Evolutionary conservation across 2,888 invertebrate genomes (phyloP).

Genomic region (Drosophila robusta): DNA sequence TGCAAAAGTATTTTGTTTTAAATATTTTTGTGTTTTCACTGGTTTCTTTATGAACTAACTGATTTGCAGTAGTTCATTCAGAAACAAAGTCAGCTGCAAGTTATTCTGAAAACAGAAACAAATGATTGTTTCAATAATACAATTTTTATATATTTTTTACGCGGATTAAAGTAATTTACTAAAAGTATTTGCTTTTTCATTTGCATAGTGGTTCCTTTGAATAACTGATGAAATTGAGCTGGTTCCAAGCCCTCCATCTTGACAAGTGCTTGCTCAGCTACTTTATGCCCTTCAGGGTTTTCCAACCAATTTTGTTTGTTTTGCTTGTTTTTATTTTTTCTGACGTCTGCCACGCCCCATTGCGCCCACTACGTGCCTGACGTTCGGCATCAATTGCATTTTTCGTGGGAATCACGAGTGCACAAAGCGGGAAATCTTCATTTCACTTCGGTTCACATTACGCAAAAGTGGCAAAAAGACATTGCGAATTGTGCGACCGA

Average conservation of each 20-base stretch:
- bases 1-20: no score
- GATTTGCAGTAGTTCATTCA: no score
- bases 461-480: constrained; percentile 5
- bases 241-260: not conserved
- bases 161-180: no score
- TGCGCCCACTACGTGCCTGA: constrained; percentile 53
- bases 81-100: no score
- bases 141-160: no score
- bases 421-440: constrained; percentile 64
- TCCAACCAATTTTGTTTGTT: not conserved
- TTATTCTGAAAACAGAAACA: no score
- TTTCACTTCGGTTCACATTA: constrained; percentile 30
- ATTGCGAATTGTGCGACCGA: not conserved
- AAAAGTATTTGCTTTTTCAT: no score
- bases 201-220: not conserved
- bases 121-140: no score
- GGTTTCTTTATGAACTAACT: no score
- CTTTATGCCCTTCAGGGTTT: not conserved
- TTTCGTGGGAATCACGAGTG: constrained; percentile 61
- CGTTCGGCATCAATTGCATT: constrained; percentile 72
- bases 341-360: constrained; percentile 47
- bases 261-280: constrained; percentile 1
- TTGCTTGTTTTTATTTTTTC: not conserved
- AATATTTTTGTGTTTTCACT: no score
- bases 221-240: not conserved